These are phyloP conservation scores for Lagodon rhomboides DNA, from an alignment of 2,797 vertebrate species.

Conservation along the genomic window DNA sequence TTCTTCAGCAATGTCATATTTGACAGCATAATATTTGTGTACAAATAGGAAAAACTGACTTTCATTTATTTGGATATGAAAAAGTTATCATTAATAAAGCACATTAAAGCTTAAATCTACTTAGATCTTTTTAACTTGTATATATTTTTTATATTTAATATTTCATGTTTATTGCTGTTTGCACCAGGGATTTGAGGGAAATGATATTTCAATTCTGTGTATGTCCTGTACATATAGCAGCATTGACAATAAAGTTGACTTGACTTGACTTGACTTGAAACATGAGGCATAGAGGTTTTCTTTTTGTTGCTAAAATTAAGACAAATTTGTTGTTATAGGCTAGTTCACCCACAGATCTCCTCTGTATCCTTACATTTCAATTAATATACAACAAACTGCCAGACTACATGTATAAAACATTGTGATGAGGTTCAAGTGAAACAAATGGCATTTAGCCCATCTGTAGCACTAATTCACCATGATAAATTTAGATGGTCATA, in stretches of 20 bases:
- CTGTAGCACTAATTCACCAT: background rate
- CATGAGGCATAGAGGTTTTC: background rate
- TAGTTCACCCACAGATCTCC: background rate
- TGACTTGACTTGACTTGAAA: too few species aligned
- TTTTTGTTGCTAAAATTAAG: background rate
- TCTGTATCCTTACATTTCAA: background rate
- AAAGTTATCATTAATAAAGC: background rate
- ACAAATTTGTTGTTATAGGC: background rate
- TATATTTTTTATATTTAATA: too few species aligned
- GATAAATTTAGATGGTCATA: constrained; percentile 13
- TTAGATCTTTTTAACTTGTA: too few species aligned
- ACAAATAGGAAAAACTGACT: too few species aligned
- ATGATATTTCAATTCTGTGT: too few species aligned
- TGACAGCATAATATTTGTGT: background rate
- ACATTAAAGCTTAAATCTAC: background rate
- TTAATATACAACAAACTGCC: background rate
- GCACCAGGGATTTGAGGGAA: too few species aligned
- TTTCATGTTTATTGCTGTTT: too few species aligned
- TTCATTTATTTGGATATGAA: background rate
- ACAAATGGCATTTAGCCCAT: constrained; percentile 8
- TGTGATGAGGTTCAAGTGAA: background rate
- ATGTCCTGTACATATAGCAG: too few species aligned
- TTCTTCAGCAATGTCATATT: background rate
- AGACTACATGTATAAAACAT: background rate
- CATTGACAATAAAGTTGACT: too few species aligned